Evolutionary conservation across 64 coral and sea anemone genomes (phyloP).

Genomic region (Cladopsammia gracilis): DNA sequence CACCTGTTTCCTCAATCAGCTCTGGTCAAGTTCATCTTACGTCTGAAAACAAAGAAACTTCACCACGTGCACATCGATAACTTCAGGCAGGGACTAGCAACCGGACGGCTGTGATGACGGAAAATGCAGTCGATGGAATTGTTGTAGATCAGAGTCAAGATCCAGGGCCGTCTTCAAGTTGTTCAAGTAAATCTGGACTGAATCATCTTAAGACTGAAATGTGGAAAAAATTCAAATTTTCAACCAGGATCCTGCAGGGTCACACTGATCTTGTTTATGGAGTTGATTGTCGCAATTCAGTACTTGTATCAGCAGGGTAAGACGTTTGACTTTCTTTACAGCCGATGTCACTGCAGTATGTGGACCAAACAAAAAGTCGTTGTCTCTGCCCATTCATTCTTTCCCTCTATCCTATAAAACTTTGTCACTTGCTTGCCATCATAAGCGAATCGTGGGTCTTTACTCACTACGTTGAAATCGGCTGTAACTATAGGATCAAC

Average conservation of each 20-base stretch:
- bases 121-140: neutral
- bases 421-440: too few species aligned
- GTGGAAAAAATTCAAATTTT: neutral
- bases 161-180: neutral
- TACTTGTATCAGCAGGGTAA: constrained; percentile 80
- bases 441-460: too few species aligned
- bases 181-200: neutral
- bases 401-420: too few species aligned
- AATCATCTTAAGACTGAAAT: neutral
- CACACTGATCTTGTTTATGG: constrained; percentile 80
- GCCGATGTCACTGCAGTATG: neutral
- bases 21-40: too few species aligned
- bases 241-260: constrained; percentile 33
- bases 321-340: neutral
- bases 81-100: too few species aligned
- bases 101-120: neutral
- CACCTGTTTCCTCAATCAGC: too few species aligned
- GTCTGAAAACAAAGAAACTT: too few species aligned
- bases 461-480: too few species aligned
- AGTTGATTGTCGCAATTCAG: constrained; percentile 68
- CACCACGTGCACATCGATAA: too few species aligned
- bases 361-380: too few species aligned
- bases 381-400: too few species aligned
- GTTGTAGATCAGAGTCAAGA: neutral
- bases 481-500: too few species aligned